These are phyloP conservation scores for Drosophila miranda DNA, from an alignment of 1,140 invertebrate genomes.

Conservation along the genomic window DNA sequence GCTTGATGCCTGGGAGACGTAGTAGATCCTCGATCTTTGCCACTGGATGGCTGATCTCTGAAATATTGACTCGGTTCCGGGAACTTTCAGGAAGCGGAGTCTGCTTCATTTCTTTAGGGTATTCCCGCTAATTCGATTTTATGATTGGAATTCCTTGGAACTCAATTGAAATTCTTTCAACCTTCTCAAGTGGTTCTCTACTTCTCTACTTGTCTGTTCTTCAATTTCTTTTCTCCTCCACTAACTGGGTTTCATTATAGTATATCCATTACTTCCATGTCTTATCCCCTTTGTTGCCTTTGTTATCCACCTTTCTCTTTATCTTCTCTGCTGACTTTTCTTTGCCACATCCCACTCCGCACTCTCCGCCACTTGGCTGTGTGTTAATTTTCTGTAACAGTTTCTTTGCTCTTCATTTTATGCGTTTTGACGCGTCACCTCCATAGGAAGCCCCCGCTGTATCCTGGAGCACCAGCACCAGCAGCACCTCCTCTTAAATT, in stretches of 20 bases:
- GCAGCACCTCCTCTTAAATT: slow-evolving; percentile 18
- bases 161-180: slow-evolving; percentile 19
- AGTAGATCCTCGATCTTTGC: no score
- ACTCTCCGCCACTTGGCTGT: slow-evolving; percentile 9
- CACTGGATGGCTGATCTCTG: no score
- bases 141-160: no score
- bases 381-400: slow-evolving; percentile 70
- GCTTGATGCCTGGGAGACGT: no score
- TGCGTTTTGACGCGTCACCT: slow-evolving; percentile 62
- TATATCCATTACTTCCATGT: background rate
- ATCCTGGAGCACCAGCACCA: background rate
- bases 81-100: no score
- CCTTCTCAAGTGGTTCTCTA: background rate
- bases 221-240: background rate
- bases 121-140: no score
- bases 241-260: slow-evolving; percentile 5
- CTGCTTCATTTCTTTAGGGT: no score
- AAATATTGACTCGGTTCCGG: no score
- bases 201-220: slow-evolving; percentile 1
- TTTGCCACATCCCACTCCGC: no score
- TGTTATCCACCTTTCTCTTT: slow-evolving; percentile 26
- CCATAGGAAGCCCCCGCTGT: background rate
- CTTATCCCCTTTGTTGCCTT: slow-evolving; percentile 9
- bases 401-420: slow-evolving; percentile 70
- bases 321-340: slow-evolving; percentile 6